A percentile compares a stretch with the other conserved stretches of the same genome.
These are phyloP conservation scores for Chromoteleia sp. DNA, from an alignment of 2,888 invertebrate genomes.

Conservation along the genomic window DNA sequence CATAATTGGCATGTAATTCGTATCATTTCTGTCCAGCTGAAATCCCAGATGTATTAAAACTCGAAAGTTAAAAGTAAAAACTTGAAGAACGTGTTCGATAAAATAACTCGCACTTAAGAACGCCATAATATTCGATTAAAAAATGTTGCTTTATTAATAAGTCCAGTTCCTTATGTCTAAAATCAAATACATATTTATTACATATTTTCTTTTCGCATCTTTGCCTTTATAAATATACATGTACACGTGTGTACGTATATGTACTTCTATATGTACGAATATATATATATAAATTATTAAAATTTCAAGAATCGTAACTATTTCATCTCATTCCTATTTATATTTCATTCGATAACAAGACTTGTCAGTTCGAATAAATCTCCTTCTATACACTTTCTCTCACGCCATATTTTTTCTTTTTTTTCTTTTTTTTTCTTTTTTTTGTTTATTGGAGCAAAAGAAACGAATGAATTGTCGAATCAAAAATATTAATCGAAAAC, in stretches of 20 bases:
- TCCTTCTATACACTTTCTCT: conserved; percentile 37
- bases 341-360: conserved; percentile 65
- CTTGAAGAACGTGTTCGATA: too few relatives aligned
- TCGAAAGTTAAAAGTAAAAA: conserved; percentile 22
- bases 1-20: too few relatives aligned
- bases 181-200: conserved; percentile 67
- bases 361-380: conserved; percentile 42
- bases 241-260: conserved; percentile 44
- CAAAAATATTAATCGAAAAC: conserved; percentile 31
- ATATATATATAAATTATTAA: conserved; percentile 54
- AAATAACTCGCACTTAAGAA: too few relatives aligned
- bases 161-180: conserved; percentile 62
- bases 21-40: too few relatives aligned
- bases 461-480: conserved; percentile 41
- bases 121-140: conserved; percentile 49
- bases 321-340: conserved; percentile 61
- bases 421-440: conserved; percentile 7
- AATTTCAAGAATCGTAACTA: conserved; percentile 67
- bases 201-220: conserved; percentile 47
- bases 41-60: too few relatives aligned
- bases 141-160: conserved; percentile 69
- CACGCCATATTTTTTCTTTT: conserved; percentile 14
- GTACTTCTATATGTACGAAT: conserved; percentile 30
- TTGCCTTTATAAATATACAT: conserved; percentile 62
- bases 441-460: conserved; percentile 43